phyloP scores from a whole-genome alignment of 2,888 invertebrate genomes.

The Ochropleura plecta region DNA sequence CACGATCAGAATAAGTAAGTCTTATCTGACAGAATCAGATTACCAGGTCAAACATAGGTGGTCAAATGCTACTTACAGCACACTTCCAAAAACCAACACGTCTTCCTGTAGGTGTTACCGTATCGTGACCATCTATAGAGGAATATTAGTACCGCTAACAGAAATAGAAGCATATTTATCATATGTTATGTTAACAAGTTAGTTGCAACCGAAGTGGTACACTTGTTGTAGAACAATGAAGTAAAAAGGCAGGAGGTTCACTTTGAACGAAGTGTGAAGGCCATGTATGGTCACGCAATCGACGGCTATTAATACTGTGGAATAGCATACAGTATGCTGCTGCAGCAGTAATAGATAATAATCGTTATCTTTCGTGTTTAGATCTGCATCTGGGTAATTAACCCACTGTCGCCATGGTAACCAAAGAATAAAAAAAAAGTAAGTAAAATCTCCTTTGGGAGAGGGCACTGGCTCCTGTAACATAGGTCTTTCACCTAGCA shows the following conservation, averaged over 20 bases:
- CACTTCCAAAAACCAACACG: constrained; percentile 45
- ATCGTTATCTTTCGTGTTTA: background rate
- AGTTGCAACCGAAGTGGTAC: constrained; percentile 57
- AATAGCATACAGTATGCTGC: background rate
- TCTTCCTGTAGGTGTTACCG: constrained; percentile 36
- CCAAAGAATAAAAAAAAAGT: too few species aligned
- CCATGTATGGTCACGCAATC: background rate
- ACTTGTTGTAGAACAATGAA: constrained; percentile 15
- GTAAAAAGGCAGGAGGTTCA: constrained; percentile 27
- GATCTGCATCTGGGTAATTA: background rate
- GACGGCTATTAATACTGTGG: background rate
- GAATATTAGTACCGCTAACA: constrained; percentile 37
- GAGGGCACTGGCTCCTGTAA: too few species aligned
- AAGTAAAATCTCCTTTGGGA: too few species aligned
- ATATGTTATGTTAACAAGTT: constrained; percentile 59
- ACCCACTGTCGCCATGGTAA: too few species aligned
- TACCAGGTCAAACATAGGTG: constrained; percentile 32
- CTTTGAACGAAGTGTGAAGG: constrained; percentile 11
- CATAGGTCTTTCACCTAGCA: too few species aligned
- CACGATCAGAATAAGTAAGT: constrained; percentile 7
- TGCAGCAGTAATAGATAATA: background rate
- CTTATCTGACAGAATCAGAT: background rate
- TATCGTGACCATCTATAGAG: constrained; percentile 50
- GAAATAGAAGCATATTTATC: constrained; percentile 61
- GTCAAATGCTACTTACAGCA: constrained; percentile 28